Base-by-base conservation (phyloP, 2,888 invertebrate species). In the Cataglyphis livida region DNA sequence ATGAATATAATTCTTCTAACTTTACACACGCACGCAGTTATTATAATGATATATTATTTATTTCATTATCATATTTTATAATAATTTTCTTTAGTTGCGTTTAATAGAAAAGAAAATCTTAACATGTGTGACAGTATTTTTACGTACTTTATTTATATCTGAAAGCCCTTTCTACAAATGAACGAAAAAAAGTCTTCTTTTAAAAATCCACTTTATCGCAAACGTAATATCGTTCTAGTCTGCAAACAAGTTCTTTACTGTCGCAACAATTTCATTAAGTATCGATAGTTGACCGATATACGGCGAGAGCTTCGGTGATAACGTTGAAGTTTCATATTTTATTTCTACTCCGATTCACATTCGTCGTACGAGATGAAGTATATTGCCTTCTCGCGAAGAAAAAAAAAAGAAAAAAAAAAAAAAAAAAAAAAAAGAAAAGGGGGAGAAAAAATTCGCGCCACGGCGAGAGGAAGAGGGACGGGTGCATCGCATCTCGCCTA, bases 281-380 rank as follows among this genome's bases (percentile, higher is more conserved):
- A 70, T 12, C 28, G 54, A 66, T 76, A 66, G 44, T 44, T 62
- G 28, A 32, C 64, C 64, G 61, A 62, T 62, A 48, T 48, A 62
- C 38, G 51, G n/a, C 18, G 35, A 9, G 35, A 9, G 18, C 25
- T 10, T 21, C 38, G 35, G 25, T 28, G 71, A 59, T 59, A 68
- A 71, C 44, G 21, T 70, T 70, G 48, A 44, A 48, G 78, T 35
- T 28, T 59, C 35, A 25, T 35, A 59, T 71, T 79, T 59, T 12
- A 44, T 70, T 79, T 79, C 78, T 59, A 79, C 59, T 78, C 78
- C 70, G 61, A 79, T 79, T 79, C 59, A 25, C 48, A 41, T 35
- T 35, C 18, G 41, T 78, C 57, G 71, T 4, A 18, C 21, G 44
- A 44, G 44, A 41, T 32, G 25, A 12, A 70, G 44, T 21, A 32